These are phyloP conservation scores for Cryptotermes secundus DNA, from an alignment of 1,140 invertebrate genomes.

Conservation along the genomic window DNA sequence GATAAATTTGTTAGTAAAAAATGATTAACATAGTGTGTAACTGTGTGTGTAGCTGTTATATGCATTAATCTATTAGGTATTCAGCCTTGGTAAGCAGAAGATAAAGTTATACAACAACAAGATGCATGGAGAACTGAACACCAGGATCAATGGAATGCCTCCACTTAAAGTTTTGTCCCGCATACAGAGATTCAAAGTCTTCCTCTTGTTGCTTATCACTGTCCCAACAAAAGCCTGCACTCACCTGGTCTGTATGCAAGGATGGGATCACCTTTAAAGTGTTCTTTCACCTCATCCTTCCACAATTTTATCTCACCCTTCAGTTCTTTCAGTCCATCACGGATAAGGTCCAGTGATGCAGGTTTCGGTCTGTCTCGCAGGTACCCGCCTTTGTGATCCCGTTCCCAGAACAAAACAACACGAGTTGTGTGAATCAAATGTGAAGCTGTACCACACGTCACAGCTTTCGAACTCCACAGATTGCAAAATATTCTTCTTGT, in stretches of 20 bases:
- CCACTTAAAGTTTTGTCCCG: too few species aligned
- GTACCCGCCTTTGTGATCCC: slow-evolving; percentile 65
- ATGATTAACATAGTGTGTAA: too few species aligned
- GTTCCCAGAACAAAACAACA: slow-evolving; percentile 55
- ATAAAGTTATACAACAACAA: too few species aligned
- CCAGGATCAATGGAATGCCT: too few species aligned
- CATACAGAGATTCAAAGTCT: too few species aligned
- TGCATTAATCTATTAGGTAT: too few species aligned
- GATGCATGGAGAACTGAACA: too few species aligned
- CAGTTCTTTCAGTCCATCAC: slow-evolving; percentile 62
- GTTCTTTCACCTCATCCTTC: slow-evolving; percentile 67
- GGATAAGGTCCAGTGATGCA: slow-evolving; percentile 45
- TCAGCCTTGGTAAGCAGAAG: too few species aligned
- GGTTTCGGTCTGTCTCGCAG: slow-evolving; percentile 48
- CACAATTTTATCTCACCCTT: slow-evolving; percentile 66
- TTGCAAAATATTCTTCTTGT: not conserved
- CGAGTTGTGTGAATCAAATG: slow-evolving; percentile 23
- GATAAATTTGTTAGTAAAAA: too few species aligned
- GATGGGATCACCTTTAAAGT: slow-evolving; percentile 59
- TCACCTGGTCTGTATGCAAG: slow-evolving; percentile 55
- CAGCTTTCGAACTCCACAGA: slow-evolving; percentile 56
- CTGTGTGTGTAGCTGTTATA: too few species aligned
- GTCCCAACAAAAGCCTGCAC: too few species aligned
- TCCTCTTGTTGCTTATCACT: not conserved
- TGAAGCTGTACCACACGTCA: slow-evolving; percentile 41